Evolutionary conservation across 1,140 invertebrate species (phyloP).

Genomic region (Drosophila parabipectinata): DNA sequence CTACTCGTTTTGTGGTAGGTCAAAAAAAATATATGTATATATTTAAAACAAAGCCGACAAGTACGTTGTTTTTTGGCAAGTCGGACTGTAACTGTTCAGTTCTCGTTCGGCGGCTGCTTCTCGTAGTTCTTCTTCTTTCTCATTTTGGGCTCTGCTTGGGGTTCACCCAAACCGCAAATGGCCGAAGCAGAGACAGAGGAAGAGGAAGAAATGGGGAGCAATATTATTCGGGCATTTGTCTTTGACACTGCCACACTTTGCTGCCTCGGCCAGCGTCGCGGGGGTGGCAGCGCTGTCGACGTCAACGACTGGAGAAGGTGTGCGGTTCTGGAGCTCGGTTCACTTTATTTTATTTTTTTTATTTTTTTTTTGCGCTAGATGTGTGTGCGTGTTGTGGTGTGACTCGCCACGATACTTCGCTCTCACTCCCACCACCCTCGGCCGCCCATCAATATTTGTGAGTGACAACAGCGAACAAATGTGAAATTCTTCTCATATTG

Average conservation of each 20-base stretch:
- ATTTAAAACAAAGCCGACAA: background rate
- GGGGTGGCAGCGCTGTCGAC: constrained; percentile 32
- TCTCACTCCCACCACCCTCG: constrained; percentile 14
- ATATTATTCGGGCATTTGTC: constrained; percentile 74
- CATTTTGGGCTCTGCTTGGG: constrained; percentile 44
- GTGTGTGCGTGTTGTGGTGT: constrained; percentile 21
- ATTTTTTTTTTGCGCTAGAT: constrained; percentile 47
- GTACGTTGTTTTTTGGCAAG: background rate
- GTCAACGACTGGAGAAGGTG: constrained; percentile 61
- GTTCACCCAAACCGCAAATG: constrained; percentile 39
- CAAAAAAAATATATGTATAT: background rate
- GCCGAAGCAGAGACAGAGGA: constrained; percentile 16
- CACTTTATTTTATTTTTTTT: constrained; percentile 42
- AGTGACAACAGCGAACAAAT: constrained; percentile 75
- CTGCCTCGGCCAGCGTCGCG: constrained; percentile 26
- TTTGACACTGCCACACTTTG: constrained; percentile 61
- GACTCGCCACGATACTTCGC: constrained; percentile 32
- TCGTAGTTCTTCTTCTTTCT: constrained; percentile 15
- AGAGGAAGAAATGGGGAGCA: constrained; percentile 18
- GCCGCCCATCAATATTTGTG: constrained; percentile 68
- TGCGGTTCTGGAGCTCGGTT: constrained; percentile 40
- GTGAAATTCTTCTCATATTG: constrained; percentile 79
- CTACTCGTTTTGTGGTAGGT: background rate
- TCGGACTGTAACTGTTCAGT: constrained; percentile 11
- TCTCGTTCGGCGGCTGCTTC: constrained; percentile 5